These are phyloP conservation scores for Echinarachnius parma DNA, from an alignment of 53 echinoderm and acorn worm genomes.

Conservation along the genomic window DNA sequence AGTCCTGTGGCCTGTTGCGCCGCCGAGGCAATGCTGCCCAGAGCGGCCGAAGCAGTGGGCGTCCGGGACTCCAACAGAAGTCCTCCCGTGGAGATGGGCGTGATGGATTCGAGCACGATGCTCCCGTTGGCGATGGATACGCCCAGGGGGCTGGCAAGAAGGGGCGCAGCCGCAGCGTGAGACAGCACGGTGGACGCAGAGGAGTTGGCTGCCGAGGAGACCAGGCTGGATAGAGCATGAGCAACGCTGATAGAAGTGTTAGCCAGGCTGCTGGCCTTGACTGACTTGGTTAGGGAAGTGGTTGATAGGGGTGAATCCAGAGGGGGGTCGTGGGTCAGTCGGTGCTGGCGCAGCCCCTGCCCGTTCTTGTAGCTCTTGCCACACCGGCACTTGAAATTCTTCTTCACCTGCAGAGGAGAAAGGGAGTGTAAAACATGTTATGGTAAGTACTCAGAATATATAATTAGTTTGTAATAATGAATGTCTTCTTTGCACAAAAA, in stretches of 20 bases:
- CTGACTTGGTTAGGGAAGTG: not conserved
- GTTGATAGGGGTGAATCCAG: constrained; percentile 47
- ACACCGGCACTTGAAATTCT: constrained; percentile 91
- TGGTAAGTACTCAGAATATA: not conserved
- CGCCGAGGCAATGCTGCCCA: constrained; percentile 60
- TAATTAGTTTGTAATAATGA: not conserved
- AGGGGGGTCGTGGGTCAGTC: constrained; percentile 71
- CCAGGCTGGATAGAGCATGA: constrained; percentile 11
- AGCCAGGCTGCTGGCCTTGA: not conserved
- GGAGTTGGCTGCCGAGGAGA: constrained; percentile 47
- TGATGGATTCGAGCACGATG: constrained; percentile 64
- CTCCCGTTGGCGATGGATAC: constrained; percentile 72
- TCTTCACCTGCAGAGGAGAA: constrained; percentile 64
- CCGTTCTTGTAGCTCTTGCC: constrained; percentile 94
- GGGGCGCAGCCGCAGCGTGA: constrained; percentile 25
- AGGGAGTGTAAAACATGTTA: not conserved
- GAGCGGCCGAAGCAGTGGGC: constrained; percentile 34
- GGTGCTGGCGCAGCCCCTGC: constrained; percentile 91
- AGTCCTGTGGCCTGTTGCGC: constrained; percentile 69
- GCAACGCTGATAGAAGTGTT: not conserved
- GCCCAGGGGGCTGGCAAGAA: constrained; percentile 62
- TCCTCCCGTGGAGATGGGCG: constrained; percentile 31
- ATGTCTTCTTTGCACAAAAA: not conserved
- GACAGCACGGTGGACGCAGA: constrained; percentile 21
- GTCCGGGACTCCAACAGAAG: constrained; percentile 60